Percentiles rank a stretch among this genome's conserved stretches.
Conservation (phyloP, 64 coral and sea anemone species). For the Catalaphyllia jardinei region DNA sequence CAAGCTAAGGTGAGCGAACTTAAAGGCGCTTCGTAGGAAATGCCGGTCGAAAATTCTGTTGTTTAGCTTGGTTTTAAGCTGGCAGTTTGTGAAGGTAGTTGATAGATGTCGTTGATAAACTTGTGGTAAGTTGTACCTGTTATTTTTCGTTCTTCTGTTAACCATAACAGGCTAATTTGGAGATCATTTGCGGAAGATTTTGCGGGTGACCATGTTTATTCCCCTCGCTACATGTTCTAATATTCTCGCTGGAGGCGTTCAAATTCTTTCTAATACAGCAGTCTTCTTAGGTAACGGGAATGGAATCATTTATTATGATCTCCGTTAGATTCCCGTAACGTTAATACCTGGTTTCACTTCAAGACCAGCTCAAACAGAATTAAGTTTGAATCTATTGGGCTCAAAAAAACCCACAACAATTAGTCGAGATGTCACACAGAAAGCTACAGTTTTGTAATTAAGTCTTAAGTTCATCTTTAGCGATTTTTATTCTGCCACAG, state of each 20-base stretch:
- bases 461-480: not conserved
- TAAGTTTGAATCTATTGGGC: not conserved
- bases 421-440: not conserved
- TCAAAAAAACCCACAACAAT: constrained; percentile 18
- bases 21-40: not conserved
- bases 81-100: not conserved
- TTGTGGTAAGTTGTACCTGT: constrained; percentile 23
- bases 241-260: not conserved
- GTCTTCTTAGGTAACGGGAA: not conserved
- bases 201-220: constrained; percentile 35
- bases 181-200: constrained; percentile 20
- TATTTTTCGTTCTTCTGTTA: not conserved
- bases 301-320: not conserved
- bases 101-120: constrained; percentile 11
- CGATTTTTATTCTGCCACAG: not conserved
- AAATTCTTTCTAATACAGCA: not conserved
- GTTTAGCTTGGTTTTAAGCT: not conserved
- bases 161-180: constrained; percentile 25
- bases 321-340: not conserved
- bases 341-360: no score
- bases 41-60: not conserved
- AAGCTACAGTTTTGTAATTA: not conserved
- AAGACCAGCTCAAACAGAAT: not conserved
- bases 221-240: not conserved
- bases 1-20: not conserved